phyloP scores from a whole-genome alignment of 2,113 vertebrate species.

The Saccopteryx leptura region DNA sequence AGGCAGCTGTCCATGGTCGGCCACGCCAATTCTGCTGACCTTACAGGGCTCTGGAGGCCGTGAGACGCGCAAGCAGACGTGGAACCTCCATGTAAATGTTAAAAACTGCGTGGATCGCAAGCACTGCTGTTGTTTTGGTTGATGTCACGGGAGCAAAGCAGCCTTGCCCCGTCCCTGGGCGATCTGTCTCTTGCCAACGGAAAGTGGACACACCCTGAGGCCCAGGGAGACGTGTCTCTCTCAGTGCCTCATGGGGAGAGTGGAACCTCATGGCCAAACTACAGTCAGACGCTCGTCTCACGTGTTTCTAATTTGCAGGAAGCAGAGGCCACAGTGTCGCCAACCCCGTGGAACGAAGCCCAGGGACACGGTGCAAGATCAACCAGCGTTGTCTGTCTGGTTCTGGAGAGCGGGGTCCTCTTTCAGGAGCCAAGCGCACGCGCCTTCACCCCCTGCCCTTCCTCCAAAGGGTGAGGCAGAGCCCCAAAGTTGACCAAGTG shows the following conservation, averaged over 20 bases:
- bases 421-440: background rate
- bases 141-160: background rate
- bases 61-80: background rate
- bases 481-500: background rate
- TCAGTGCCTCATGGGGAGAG: background rate
- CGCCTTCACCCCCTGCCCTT: background rate
- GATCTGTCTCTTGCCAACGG: background rate
- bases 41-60: background rate
- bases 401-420: background rate
- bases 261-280: background rate
- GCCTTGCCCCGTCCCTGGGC: background rate
- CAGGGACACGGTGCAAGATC: background rate
- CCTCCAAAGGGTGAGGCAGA: background rate
- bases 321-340: background rate
- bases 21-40: background rate
- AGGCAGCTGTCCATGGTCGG: background rate
- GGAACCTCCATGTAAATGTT: background rate
- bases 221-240: background rate
- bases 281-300: constrained; percentile 7
- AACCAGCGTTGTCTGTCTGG: background rate
- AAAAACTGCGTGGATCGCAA: background rate
- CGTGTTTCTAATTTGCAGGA: background rate
- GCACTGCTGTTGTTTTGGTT: background rate
- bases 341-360: background rate
- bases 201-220: background rate